A percentile compares a stretch with the other conserved stretches of the same genome.
Conservation (phyloP, 2,888 invertebrate genomes). For the Cryptocheilus praepositus region DNA sequence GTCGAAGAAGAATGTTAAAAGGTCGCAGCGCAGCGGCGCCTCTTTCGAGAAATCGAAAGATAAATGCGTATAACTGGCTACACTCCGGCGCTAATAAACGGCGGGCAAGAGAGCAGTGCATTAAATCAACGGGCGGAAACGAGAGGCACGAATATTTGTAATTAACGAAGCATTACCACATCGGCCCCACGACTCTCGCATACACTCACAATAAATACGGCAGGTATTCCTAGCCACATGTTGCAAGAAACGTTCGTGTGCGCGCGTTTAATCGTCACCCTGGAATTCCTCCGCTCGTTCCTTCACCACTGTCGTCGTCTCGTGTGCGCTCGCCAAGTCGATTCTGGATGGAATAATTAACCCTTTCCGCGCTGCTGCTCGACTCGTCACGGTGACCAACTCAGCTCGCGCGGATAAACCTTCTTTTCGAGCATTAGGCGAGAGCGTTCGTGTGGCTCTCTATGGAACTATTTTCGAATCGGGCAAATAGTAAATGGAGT, state of each 20-base stretch:
- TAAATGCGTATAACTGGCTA: not conserved
- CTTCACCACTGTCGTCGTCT: not conserved
- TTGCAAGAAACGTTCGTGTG: constrained; percentile 36
- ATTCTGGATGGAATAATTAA: no score
- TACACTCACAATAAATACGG: constrained; percentile 36
- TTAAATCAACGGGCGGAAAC: constrained; percentile 6
- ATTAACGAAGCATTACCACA: constrained; percentile 50
- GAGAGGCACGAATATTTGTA: constrained; percentile 50
- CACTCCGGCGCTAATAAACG: not conserved
- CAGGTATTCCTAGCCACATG: constrained; percentile 40
- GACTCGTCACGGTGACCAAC: no score
- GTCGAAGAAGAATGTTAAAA: no score
- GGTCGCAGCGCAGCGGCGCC: no score
- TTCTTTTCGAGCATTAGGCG: no score
- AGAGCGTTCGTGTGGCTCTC: no score
- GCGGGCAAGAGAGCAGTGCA: not conserved
- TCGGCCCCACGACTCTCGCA: constrained; percentile 12
- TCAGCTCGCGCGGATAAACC: no score
- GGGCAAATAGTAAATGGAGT: no score
- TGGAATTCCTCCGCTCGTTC: constrained; percentile 32
- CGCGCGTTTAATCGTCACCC: constrained; percentile 37
- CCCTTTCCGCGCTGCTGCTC: no score
- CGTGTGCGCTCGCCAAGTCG: not conserved
- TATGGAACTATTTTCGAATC: no score
- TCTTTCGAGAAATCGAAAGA: not conserved